These are phyloP conservation scores for Clivina fossor DNA, from an alignment of 2,888 invertebrate species.

Conservation along the genomic window DNA sequence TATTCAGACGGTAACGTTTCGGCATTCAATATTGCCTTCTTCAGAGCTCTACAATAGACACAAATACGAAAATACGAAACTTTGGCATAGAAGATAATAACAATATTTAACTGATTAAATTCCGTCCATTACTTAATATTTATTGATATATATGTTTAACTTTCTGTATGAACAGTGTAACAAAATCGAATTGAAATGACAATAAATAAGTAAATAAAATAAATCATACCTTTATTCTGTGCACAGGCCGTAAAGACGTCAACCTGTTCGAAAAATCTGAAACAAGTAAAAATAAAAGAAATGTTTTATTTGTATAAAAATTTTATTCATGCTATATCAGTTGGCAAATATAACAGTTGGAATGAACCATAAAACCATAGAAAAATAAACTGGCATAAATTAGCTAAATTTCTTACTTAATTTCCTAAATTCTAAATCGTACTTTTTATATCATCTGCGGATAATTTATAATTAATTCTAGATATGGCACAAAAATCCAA, in stretches of 20 bases:
- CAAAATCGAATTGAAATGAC: conserved; percentile 23
- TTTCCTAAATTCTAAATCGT: neutral
- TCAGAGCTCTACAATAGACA: too few relatives aligned
- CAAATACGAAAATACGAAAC: too few relatives aligned
- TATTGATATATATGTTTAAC: neutral
- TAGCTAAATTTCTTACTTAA: conserved; percentile 10
- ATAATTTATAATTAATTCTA: too few relatives aligned
- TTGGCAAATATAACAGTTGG: conserved; percentile 29
- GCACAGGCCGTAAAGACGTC: conserved; percentile 48
- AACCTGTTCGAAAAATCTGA: conserved; percentile 53
- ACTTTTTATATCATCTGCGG: too few relatives aligned
- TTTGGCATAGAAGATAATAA: too few relatives aligned
- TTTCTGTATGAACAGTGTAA: conserved; percentile 22
- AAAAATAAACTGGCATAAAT: conserved; percentile 7
- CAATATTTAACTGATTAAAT: too few relatives aligned
- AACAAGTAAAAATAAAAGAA: conserved; percentile 48
- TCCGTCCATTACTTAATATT: too few relatives aligned
- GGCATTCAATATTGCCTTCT: too few relatives aligned
- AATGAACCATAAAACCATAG: conserved; percentile 20
- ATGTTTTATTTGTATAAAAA: conserved; percentile 26
- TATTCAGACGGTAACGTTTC: too few relatives aligned
- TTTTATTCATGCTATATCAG: conserved; percentile 22
- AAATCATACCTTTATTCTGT: conserved; percentile 49
- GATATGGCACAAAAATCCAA: too few relatives aligned
- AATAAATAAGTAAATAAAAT: too few relatives aligned